Evolutionary conservation across 2,113 vertebrate species (phyloP), one percentile per base, ranked within the genome.

Genomic region (Melanerpes aurifrons): DNA sequence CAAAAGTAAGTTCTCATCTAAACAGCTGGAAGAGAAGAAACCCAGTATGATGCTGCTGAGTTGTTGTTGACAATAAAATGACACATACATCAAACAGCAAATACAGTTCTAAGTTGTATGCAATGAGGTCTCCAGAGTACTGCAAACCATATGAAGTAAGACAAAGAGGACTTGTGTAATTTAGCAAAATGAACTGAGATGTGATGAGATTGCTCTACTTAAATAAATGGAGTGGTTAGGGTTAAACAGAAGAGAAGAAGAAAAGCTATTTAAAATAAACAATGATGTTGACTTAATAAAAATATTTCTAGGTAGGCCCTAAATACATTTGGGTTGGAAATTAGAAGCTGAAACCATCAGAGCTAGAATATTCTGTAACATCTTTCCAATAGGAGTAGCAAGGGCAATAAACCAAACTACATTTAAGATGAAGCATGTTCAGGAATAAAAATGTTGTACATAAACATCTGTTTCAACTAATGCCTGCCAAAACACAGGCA

Each of bases 391-490:
- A 69, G 29, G 26, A 85, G 61, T 62, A 77, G 26, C 47, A 95
- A 87, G 29, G 53, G 15, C 68, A 91, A 70, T 93, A 91, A 94
- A 92, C n/a, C 35, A 94, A 82, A 73, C 31, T 47, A 53, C 29
- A 77, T 95, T 71, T 74, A 80, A 83, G 64, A 87, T 77, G 19
- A 87, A 86, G n/a, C 53, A 76, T 76, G n/a, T 76, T 87, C 53
- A 85, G 29, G 87, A 92, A 85, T 86, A 91, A 91, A 95, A 91
- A 87, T 53, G 21, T 70, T 89, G n/a, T 71, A 48, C 63, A 87
- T 86, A 90, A 93, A 77, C 79, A 83, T 95, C 93, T 93, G 86
- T 80, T 96, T 86, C 68, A 80, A 43, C 24, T 69, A 85, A 67
- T 14, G 9, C 35, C 86, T 89, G 92, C 85, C 85, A 93, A 91